Evolutionary conservation across 2,888 invertebrate species (phyloP), one percentile per base, ranked within the genome.

Genomic region (Corbicula japonica): DNA sequence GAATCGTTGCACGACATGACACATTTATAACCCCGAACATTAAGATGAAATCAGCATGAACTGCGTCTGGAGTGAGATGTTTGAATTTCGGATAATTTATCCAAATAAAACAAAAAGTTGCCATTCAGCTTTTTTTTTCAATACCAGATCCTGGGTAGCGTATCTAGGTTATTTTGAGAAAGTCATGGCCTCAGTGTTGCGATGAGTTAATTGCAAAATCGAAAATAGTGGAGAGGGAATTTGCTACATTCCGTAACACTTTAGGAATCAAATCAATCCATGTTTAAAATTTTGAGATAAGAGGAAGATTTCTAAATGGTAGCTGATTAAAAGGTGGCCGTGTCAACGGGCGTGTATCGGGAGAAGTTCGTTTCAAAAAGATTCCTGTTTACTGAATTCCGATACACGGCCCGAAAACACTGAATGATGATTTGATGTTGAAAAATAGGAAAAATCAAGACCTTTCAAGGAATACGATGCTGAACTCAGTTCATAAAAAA

Each of bases 131-230:
- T 35, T 2, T 35, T 58, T 35, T 18, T n/a, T 58, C 38, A 18
- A 58, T 58, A 35, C 58, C 58, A 6, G 1, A 58, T 6, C 58
- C 58, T 21, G 8, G 18, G 58, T 26, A 26, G 21, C 35, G 58
- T 58, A 26, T 65, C 65, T 35, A 50, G 28, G 54, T 26, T 8
- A 28, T 18, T 15, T 6, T n/a, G 30, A 41, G 38, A 38, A 52
- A 65, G 61, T 34, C 65, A 15, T 35, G 50, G 50, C 50, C 34
- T 48, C 50, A n/a, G 28, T 48, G 70, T 61, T 70, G 28, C 54
- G 54, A 62, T 50, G 52, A 62, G n/a, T 71, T 71, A 62, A 71
- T 71, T 71, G 71, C 71, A 61, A 71, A 71, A 71, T 71, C 71
- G 71, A 71, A 61, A 46, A 21, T 52, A 26, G 21, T 56, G 56